These are phyloP conservation scores for Cosmopolites sordidus DNA, from an alignment of 2,888 invertebrate genomes.

Conservation along the genomic window DNA sequence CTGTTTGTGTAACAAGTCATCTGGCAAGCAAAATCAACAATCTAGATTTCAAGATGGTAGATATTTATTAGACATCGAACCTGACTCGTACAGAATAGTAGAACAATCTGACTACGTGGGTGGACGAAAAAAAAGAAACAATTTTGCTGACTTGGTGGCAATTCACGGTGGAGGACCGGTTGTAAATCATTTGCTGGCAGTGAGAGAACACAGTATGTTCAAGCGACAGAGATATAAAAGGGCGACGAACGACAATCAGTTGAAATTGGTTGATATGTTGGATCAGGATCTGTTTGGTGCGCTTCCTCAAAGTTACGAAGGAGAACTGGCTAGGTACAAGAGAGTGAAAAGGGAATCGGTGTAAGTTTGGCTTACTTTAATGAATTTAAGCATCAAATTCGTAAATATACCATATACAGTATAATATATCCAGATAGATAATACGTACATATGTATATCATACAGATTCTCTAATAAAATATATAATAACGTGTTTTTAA, in stretches of 20 bases:
- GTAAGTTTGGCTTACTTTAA: no score
- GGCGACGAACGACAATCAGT: conserved; percentile 28
- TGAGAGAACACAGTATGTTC: conserved; percentile 34
- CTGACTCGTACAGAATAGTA: conserved; percentile 28
- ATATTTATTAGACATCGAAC: conserved; percentile 32
- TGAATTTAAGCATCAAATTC: no score
- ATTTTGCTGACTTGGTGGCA: conserved; percentile 31
- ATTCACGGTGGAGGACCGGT: conserved; percentile 34
- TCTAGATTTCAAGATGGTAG: conserved; percentile 20
- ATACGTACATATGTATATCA: no score
- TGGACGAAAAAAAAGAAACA: conserved; percentile 31
- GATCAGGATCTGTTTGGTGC: conserved; percentile 47
- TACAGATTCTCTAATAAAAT: no score
- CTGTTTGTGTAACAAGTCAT: conserved; percentile 27
- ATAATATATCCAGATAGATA: no score
- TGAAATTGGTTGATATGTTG: conserved; percentile 39
- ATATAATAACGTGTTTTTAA: no score
- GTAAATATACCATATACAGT: no score
- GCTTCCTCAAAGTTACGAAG: conserved; percentile 45
- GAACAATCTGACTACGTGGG: neutral
- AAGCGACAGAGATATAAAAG: conserved; percentile 27
- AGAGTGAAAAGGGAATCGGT: conserved; percentile 41
- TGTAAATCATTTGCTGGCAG: conserved; percentile 34
- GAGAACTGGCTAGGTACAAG: conserved; percentile 45
- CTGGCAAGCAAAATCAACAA: neutral